Base-by-base conservation (phyloP, 2,888 invertebrate species). In the Matsumyia berberina region DNA sequence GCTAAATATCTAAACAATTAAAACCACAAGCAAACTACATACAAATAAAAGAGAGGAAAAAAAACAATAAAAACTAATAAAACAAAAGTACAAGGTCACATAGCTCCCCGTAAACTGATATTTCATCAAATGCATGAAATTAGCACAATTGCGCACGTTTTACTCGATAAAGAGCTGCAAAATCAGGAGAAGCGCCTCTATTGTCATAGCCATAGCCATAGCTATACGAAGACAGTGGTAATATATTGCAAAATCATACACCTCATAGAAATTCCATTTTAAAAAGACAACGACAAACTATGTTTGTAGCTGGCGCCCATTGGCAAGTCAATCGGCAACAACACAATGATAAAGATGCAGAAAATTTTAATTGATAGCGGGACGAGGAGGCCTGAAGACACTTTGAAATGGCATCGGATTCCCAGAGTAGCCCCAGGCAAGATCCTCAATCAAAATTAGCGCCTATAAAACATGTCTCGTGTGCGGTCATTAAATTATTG, bases 391-490 rank as follows among this genome's bases (percentile, higher is more conserved):
- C 9, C 51, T 19, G 24, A n/a, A 46, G 31, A 55, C 39, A 64
- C 72, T 19, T 46, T 3, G n/a, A 77, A 78, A 72, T 82, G 70
- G 77, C 72, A 73, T 42, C 46, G 39, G 37, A 62, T 78, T 78
- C 67, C 49, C 67, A 69, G 67, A 49, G 15, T 62, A 19, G 24
- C 46, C 12, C n/a, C 57, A 42, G n/a, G 37, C 49, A 15, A 39
- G 69, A 74, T 80, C 70, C 70, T 85, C 74, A 80, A 85, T 85
- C 85, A 85, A 76, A 85, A 76, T 66, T 85, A 80, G 74, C 85
- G 57, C 80, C 85, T 55, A 85, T 85, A 85, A 85, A 85, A 31
- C 85, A 85, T 85, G 85, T 85, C 80, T 85, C 15, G 24, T 53
- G 58, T 49, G 62, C 33, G 74, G 85, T 80, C 85, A 80, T 85